Percentiles rank a stretch among this genome's conserved stretches.
These are phyloP conservation scores for Sinosuthora webbiana DNA, from an alignment of 2,113 vertebrate genomes.

Conservation along the genomic window DNA sequence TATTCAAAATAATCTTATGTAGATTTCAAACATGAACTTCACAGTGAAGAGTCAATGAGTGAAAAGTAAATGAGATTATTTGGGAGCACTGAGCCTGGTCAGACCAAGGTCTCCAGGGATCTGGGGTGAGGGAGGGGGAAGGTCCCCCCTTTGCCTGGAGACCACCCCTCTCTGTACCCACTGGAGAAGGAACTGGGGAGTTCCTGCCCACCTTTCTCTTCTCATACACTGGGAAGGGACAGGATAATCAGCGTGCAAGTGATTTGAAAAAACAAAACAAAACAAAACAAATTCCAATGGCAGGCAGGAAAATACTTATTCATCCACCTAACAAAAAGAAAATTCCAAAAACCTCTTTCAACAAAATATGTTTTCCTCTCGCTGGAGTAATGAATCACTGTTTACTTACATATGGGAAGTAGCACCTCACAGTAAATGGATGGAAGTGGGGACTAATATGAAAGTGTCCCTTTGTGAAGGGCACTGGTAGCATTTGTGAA, in stretches of 20 bases:
- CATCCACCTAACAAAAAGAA: neutral
- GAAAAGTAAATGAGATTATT: neutral
- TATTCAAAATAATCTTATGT: neutral
- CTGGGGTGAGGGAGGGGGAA: neutral
- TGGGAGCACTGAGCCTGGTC: neutral
- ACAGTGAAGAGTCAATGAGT: neutral
- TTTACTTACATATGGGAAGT: neutral
- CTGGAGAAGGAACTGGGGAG: neutral
- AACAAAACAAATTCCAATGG: neutral
- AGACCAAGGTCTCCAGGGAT: neutral
- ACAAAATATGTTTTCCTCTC: neutral
- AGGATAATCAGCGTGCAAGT: neutral
- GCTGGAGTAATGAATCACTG: neutral
- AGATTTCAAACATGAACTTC: neutral
- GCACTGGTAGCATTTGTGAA: neutral
- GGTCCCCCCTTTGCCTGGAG: neutral
- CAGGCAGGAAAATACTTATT: neutral
- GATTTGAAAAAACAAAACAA: neutral
- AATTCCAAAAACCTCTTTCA: neutral
- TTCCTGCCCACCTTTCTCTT: neutral
- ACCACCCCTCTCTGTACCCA: fast-evolving
- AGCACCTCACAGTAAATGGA: neutral
- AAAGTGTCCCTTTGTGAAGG: conserved; percentile 44
- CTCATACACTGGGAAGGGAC: neutral
- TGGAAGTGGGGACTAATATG: neutral